Base-by-base conservation (phyloP, 2,113 vertebrate species). In the Brachyistius frenatus region DNA sequence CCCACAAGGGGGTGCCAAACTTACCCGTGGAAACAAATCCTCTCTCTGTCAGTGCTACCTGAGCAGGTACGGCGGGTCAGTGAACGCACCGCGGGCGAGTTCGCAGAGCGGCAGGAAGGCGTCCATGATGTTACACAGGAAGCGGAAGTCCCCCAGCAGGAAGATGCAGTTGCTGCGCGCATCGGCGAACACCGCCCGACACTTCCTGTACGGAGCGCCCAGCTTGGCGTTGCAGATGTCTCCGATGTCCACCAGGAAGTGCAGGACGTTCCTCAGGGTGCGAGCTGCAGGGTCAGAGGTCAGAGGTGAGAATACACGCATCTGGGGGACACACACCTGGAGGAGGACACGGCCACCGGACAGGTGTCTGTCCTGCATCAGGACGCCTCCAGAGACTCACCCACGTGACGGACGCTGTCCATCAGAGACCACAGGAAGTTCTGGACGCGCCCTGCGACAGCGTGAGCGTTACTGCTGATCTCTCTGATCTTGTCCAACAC, bases 161-260 rank as follows among this genome's bases (percentile, higher is more conserved):
- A 83, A 66, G 10, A 83, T 46, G 32, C 98, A 99, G 13, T 83
- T 47, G 3, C 84, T 82, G n/a, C 84, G 91, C 31, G 95, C 95
- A 0, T 94, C 53, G 0, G 91, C 30, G 0, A 99, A 97, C 57
- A 95, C 2, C 0, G 6, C 57, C 0, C 64, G 6, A 49, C 98
- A 99, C 79, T 95, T 96, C 7, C 2, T 16, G 80, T 92, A 93
- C 0, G 97, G 97, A 0, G 88, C 66, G 1, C 96, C 96, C 86
- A 99, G 65, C 39, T 95, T 94, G 0, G 68, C 14, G 55, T 99
- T 97, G 54, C 98, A 99, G 5, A 95, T 1, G 0, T 91, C 83
- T 0, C 96, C 96, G 0, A 97, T 81, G 50, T 83, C 91, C 0
- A 83, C 69, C 61, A 99, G 89, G 94, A 97, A 99, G 36, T 88